phyloP scores from a whole-genome alignment of 2,888 invertebrate species.

The Drosophila kuntzei region DNA sequence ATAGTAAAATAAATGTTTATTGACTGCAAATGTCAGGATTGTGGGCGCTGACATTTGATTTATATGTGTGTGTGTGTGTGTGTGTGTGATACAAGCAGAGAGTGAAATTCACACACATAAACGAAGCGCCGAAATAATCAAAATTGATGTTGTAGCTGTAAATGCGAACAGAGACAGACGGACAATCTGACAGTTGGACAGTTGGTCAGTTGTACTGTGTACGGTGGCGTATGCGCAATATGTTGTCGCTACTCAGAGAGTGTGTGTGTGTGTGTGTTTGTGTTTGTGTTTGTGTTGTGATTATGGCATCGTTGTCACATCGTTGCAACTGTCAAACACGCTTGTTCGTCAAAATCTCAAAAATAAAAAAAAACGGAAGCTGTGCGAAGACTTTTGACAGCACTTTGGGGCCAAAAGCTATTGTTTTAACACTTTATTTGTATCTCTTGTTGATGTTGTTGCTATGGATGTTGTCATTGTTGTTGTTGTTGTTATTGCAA shows the following conservation, averaged over 20 bases:
- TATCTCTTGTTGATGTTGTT: conserved; percentile 3
- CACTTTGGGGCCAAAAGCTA: conserved; percentile 38
- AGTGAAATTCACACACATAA: conserved; percentile 41
- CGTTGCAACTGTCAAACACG: conserved; percentile 50
- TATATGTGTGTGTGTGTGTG: conserved; percentile 23
- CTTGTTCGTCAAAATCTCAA: conserved; percentile 35
- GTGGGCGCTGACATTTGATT: conserved; percentile 76
- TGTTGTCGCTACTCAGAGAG: conserved; percentile 5
- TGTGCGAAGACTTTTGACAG: conserved; percentile 65
- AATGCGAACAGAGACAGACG: conserved; percentile 1
- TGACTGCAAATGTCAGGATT: conserved; percentile 69
- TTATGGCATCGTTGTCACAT: conserved; percentile 65
- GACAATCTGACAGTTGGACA: conserved; percentile 1
- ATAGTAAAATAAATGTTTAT: conserved; percentile 39
- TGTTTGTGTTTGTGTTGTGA: conserved; percentile 31
- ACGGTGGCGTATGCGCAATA: conserved; percentile 48
- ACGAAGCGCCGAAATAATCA: conserved; percentile 7
- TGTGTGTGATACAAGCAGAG: background rate
- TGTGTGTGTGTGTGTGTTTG: background rate
- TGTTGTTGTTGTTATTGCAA: conserved; percentile 2
- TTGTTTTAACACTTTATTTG: conserved; percentile 38
- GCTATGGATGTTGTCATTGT: background rate
- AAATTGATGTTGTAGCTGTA: conserved; percentile 10
- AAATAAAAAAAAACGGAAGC: conserved; percentile 68
- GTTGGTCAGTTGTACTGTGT: conserved; percentile 1